phyloP scores from a whole-genome alignment of 1,140 invertebrate species.

The Drosophila nikananu region DNA sequence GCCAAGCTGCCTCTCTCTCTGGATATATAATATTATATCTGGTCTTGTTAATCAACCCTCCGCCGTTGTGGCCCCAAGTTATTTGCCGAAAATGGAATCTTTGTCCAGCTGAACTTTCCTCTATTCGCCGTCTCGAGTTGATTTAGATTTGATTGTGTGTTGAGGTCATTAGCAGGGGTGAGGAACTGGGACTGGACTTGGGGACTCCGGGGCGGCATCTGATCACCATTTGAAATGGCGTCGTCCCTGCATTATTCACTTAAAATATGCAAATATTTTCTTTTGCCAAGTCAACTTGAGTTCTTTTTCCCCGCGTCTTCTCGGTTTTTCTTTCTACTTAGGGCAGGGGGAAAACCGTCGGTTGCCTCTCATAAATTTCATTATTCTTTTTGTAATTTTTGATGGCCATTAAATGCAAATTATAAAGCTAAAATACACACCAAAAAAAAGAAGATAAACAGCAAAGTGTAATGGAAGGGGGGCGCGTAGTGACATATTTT shows the following conservation, averaged over 20 bases:
- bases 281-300: slow-evolving; percentile 44
- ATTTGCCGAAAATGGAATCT: slow-evolving; percentile 35
- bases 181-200: background rate
- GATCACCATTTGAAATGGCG: slow-evolving; percentile 60
- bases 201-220: slow-evolving; percentile 19
- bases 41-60: slow-evolving; percentile 9
- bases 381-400: slow-evolving; percentile 73
- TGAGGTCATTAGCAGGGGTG: slow-evolving; percentile 49
- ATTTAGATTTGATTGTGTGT: slow-evolving; percentile 52
- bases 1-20: too few species aligned
- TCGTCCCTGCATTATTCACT: slow-evolving; percentile 56
- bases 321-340: slow-evolving; percentile 16
- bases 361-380: slow-evolving; percentile 57
- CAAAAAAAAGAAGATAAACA: slow-evolving; percentile 36
- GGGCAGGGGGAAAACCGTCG: background rate
- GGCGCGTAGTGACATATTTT: slow-evolving; percentile 55
- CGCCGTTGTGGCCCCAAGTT: background rate
- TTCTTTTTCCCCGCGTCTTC: slow-evolving; percentile 9
- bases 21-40: too few species aligned
- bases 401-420: slow-evolving; percentile 82
- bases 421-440: slow-evolving; percentile 58
- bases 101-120: slow-evolving; percentile 9
- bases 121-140: slow-evolving; percentile 22
- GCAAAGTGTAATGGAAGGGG: slow-evolving; percentile 45
- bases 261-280: slow-evolving; percentile 77